These are phyloP conservation scores for Elegia similella DNA, from an alignment of 2,888 invertebrate genomes.

Conservation along the genomic window DNA sequence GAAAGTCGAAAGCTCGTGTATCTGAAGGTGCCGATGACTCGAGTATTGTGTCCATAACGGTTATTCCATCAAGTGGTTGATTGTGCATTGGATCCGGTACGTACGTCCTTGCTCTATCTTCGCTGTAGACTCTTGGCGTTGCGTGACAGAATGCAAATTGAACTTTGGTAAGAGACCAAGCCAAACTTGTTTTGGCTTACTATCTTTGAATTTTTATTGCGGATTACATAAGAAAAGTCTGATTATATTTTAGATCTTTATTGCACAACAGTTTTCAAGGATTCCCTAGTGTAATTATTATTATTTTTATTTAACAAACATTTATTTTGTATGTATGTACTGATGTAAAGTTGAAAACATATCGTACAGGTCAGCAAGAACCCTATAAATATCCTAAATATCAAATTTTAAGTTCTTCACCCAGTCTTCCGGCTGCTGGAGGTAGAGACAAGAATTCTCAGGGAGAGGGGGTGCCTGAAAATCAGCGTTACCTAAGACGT, in stretches of 20 bases:
- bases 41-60: conserved; percentile 59
- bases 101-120: conserved; percentile 52
- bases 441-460: no score
- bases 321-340: no score
- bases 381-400: no score
- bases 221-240: conserved; percentile 9
- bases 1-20: conserved; percentile 53
- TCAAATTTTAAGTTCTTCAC: no score
- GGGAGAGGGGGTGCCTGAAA: no score
- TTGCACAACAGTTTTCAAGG: no score
- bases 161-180: conserved; percentile 9
- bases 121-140: neutral
- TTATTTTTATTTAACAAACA: no score
- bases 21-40: conserved; percentile 48
- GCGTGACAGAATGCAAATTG: conserved; percentile 13
- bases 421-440: no score
- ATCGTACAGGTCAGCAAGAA: no score
- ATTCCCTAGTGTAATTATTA: no score
- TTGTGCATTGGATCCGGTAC: conserved; percentile 60
- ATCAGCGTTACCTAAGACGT: no score
- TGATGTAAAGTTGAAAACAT: no score
- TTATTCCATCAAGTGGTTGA: conserved; percentile 59
- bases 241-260: neutral
- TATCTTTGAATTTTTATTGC: conserved; percentile 15
- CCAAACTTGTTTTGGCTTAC: conserved; percentile 15